These are phyloP conservation scores for Pandemis cinnamomeana DNA, from an alignment of 2,888 invertebrate genomes.

Conservation along the genomic window DNA sequence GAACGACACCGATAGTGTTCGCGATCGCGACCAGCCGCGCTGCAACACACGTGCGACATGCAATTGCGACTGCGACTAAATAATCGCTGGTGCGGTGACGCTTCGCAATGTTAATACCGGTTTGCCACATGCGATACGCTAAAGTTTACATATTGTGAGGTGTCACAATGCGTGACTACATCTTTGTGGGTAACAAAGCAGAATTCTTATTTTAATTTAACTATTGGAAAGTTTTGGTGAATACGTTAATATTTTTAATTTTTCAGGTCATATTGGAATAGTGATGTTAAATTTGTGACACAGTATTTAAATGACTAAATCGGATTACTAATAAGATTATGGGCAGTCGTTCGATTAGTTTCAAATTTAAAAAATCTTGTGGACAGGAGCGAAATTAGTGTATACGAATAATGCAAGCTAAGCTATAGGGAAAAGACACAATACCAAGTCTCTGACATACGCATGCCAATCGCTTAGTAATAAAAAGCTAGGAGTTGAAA, in stretches of 20 bases:
- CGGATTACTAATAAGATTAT: background rate
- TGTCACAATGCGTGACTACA: conserved; percentile 26
- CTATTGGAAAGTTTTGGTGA: background rate
- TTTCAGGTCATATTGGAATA: background rate
- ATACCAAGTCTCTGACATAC: conserved; percentile 34
- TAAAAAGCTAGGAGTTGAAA: conserved; percentile 28
- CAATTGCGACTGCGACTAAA: conserved; percentile 55
- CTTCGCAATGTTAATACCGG: conserved; percentile 42
- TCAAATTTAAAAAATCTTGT: background rate
- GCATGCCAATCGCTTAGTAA: conserved; percentile 37
- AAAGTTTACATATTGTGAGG: conserved; percentile 29
- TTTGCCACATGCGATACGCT: conserved; percentile 36
- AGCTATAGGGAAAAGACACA: conserved; percentile 15
- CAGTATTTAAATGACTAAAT: background rate
- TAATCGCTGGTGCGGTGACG: conserved; percentile 44
- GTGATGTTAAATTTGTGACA: background rate
- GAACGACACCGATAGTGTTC: conserved; percentile 95
- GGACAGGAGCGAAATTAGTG: background rate
- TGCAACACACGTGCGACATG: conserved; percentile 82
- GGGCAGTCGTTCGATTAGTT: too few relatives aligned
- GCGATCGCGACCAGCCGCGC: conserved; percentile 94
- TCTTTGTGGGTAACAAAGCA: conserved; percentile 17
- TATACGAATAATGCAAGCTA: conserved; percentile 27
- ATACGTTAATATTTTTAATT: background rate
- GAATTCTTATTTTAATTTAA: background rate